These are phyloP conservation scores for Cnemophilus loriae DNA, from an alignment of 2,113 vertebrate species.

Conservation along the genomic window DNA sequence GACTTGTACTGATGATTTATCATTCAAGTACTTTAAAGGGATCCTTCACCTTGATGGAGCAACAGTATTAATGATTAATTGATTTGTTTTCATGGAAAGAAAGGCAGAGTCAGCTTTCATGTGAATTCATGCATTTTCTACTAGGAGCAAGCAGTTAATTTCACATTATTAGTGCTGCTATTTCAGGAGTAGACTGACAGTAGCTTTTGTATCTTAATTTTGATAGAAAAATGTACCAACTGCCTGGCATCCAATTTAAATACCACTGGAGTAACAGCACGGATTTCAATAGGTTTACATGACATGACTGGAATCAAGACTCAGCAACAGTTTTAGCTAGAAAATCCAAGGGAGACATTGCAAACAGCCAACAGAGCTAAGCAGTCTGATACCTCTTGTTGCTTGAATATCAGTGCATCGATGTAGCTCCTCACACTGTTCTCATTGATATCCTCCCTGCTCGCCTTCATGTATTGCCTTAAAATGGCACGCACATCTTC, in stretches of 20 bases:
- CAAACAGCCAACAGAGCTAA: background rate
- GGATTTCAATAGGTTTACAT: background rate
- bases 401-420: constrained; percentile 68
- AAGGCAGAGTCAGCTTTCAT: background rate
- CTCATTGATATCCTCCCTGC: background rate
- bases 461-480: constrained; percentile 45
- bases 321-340: background rate
- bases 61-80: constrained; percentile 5
- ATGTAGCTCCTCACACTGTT: constrained; percentile 56
- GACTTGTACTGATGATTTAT: background rate
- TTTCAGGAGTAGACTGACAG: background rate
- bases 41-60: constrained; percentile 4
- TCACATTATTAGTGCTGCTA: background rate
- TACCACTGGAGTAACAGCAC: background rate
- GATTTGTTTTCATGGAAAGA: background rate
- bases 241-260: background rate
- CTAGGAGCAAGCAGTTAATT: background rate
- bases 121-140: background rate
- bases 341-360: background rate
- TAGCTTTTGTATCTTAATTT: background rate
- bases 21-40: background rate
- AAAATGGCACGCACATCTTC: constrained; percentile 64
- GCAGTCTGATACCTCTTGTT: constrained; percentile 60
- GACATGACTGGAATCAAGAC: background rate
- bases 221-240: background rate